These are phyloP conservation scores for Atethmia centrago DNA, from an alignment of 2,888 invertebrate genomes.

Conservation along the genomic window DNA sequence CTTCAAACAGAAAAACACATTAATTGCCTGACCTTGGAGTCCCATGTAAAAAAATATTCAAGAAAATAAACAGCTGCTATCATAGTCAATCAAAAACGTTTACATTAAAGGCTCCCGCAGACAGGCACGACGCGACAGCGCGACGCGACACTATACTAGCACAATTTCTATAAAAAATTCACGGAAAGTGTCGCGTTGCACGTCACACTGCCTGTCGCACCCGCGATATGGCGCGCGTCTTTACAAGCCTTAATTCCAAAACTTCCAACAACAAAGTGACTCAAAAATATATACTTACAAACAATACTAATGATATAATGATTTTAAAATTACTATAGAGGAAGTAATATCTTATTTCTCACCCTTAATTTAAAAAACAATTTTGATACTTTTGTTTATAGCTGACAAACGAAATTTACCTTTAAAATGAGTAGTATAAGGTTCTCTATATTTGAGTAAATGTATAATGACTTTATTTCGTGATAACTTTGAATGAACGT, in stretches of 20 bases:
- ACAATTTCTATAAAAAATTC: too few species aligned
- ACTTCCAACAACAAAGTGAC: constrained; percentile 8
- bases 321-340: constrained; percentile 70
- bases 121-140: too few species aligned
- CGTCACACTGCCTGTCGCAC: too few species aligned
- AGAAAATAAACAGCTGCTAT: too few species aligned
- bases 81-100: constrained; percentile 13
- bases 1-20: too few species aligned
- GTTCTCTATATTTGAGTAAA: neutral
- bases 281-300: constrained; percentile 32
- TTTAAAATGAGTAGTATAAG: rapidly evolving
- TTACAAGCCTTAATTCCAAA: too few species aligned
- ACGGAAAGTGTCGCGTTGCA: too few species aligned
- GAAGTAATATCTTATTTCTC: constrained; percentile 65
- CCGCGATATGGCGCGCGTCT: too few species aligned
- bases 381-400: constrained; percentile 21
- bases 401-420: constrained; percentile 23
- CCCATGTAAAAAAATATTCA: too few species aligned
- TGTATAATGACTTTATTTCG: constrained; percentile 78
- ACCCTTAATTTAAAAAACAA: constrained; percentile 69
- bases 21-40: too few species aligned
- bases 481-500: constrained; percentile 64
- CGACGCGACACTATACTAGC: too few species aligned
- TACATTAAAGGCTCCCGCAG: too few species aligned
- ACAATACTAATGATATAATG: constrained; percentile 65